These are phyloP conservation scores for Artibeus lituratus DNA, from an alignment of 2,797 vertebrate genomes.

Conservation along the genomic window DNA sequence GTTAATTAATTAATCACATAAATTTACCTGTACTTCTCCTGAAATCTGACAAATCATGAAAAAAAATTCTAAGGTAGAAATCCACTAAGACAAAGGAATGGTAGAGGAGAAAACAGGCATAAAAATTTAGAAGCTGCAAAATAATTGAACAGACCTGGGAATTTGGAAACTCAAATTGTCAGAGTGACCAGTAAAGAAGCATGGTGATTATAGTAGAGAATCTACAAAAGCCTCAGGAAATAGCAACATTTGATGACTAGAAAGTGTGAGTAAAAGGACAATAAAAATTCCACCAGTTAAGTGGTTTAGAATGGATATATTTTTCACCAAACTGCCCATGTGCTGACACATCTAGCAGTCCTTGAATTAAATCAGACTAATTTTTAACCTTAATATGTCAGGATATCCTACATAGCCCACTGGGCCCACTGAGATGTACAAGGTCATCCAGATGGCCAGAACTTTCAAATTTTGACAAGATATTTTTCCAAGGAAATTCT, in stretches of 20 bases:
- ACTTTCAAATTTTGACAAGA: not conserved
- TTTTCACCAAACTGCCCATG: not conserved
- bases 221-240: not conserved
- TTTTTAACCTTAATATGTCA: constrained; percentile 37
- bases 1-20: not conserved
- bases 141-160: not conserved
- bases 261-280: not conserved
- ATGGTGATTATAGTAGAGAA: not conserved
- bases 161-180: not conserved
- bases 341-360: not conserved
- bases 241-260: not conserved
- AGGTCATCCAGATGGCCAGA: constrained; percentile 4
- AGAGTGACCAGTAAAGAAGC: not conserved
- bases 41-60: not conserved
- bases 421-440: not conserved
- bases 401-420: not conserved
- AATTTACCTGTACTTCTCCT: not conserved
- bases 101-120: not conserved
- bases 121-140: not conserved
- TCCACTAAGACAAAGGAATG: not conserved
- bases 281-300: not conserved
- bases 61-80: not conserved
- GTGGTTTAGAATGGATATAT: not conserved
- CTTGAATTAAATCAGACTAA: constrained; percentile 43
- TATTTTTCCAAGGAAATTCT: not conserved